These are phyloP conservation scores for Propithecus deckenii DNA, from an alignment of 2,797 vertebrate genomes.

Conservation along the genomic window DNA sequence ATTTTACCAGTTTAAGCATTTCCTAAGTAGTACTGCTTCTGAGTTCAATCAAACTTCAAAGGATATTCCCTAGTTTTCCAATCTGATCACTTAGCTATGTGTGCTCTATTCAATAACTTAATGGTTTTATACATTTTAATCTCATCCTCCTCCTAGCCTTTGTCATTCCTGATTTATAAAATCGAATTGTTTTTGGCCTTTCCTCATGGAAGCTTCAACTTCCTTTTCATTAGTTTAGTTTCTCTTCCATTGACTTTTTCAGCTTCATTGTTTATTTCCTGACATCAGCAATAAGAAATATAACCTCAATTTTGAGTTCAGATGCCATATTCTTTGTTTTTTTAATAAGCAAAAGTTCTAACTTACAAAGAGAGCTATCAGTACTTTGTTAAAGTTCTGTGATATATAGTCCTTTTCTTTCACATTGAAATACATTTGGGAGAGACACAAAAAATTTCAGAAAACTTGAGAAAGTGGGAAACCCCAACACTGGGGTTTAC, in stretches of 20 bases:
- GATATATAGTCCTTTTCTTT: neutral
- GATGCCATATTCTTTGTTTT: neutral
- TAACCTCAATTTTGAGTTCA: neutral
- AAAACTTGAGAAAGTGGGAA: neutral
- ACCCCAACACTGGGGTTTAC: neutral
- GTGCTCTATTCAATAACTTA: neutral
- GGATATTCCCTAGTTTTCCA: neutral
- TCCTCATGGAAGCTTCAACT: neutral
- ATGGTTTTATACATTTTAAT: neutral
- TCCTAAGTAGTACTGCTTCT: neutral
- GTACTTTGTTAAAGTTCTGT: neutral
- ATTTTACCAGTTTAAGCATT: neutral
- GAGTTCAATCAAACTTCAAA: neutral
- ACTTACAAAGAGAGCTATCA: neutral
- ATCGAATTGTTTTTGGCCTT: neutral
- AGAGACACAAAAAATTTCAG: neutral
- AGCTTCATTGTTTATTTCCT: neutral
- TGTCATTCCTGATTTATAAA: neutral
- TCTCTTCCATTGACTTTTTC: neutral
- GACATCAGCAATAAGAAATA: neutral
- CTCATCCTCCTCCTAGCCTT: neutral
- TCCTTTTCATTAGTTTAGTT: neutral
- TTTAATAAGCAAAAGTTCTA: neutral
- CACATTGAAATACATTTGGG: neutral
- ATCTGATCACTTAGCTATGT: neutral